Percentiles rank a stretch among this genome's conserved stretches.
Conservation (phyloP, 1,140 invertebrate genomes). For the Protaetia brevitarsis region DNA sequence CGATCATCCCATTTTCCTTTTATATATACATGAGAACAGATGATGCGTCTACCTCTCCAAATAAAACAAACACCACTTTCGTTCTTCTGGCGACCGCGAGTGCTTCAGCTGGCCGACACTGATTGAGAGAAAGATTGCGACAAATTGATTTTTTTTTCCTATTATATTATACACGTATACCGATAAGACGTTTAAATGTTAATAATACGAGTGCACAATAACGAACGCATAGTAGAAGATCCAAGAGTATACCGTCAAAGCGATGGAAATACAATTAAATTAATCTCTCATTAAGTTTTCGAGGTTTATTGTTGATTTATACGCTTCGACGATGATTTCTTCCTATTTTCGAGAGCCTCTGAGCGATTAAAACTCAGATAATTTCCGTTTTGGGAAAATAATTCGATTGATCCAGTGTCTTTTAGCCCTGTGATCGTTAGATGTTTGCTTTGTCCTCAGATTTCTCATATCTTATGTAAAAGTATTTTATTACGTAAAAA, state of each 20-base stretch:
- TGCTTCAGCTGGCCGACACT: neutral
- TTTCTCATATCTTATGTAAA: too few species aligned
- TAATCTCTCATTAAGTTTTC: neutral
- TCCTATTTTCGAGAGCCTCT: too few species aligned
- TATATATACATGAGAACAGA: slow-evolving; percentile 28
- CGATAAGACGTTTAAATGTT: too few species aligned
- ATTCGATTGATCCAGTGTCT: too few species aligned
- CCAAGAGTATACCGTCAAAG: neutral
- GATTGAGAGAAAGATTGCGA: slow-evolving; percentile 2
- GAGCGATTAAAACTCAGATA: too few species aligned
- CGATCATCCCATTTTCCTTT: slow-evolving; percentile 29
- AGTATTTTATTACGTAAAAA: too few species aligned
- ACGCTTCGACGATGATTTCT: neutral
- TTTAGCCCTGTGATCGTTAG: too few species aligned
- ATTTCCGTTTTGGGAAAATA: too few species aligned
- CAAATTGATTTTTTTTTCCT: slow-evolving; percentile 8
- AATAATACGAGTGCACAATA: neutral
- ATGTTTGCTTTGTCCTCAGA: too few species aligned
- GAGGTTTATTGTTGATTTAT: neutral
- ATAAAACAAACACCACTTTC: slow-evolving; percentile 22
- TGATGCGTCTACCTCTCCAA: slow-evolving; percentile 26
- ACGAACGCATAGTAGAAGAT: neutral
- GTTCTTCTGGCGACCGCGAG: neutral
- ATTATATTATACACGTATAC: neutral
- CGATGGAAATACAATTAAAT: neutral